phyloP scores from a whole-genome alignment of 2,113 vertebrate species.

The Aplodontia rufa region DNA sequence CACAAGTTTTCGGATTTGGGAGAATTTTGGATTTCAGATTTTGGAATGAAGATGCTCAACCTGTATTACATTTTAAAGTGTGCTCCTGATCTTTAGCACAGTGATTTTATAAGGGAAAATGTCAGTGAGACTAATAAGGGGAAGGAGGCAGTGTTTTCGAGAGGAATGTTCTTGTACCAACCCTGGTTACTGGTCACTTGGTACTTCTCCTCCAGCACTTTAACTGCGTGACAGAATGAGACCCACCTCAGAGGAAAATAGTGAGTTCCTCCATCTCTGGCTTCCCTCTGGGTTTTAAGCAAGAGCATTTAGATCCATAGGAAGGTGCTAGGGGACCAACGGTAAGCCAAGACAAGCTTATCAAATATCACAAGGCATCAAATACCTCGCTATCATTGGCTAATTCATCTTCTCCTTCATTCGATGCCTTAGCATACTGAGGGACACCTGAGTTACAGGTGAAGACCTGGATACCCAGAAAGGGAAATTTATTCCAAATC shows the following conservation, averaged over 20 bases:
- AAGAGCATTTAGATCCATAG: too few relatives aligned
- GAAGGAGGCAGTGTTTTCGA: neutral
- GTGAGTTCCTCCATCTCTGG: neutral
- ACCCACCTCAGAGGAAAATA: neutral
- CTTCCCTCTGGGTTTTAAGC: neutral
- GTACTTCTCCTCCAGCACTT: neutral
- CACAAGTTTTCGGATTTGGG: neutral
- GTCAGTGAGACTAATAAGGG: neutral
- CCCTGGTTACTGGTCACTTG: rapidly evolving
- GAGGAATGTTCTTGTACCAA: neutral
- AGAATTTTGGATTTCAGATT: neutral
- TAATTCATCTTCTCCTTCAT: neutral
- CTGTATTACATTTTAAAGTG: neutral
- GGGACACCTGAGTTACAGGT: neutral
- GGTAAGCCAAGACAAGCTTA: neutral
- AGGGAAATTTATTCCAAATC: neutral
- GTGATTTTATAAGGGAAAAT: neutral
- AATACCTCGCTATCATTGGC: neutral
- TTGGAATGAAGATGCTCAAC: neutral
- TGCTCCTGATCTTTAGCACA: neutral
- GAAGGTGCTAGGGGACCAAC: rapidly evolving
- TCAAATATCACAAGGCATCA: neutral
- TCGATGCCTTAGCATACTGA: neutral
- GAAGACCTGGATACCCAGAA: neutral
- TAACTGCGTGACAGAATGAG: neutral